Conservation (phyloP, 1,140 invertebrate genomes). For the Campoletis sonorensis region DNA sequence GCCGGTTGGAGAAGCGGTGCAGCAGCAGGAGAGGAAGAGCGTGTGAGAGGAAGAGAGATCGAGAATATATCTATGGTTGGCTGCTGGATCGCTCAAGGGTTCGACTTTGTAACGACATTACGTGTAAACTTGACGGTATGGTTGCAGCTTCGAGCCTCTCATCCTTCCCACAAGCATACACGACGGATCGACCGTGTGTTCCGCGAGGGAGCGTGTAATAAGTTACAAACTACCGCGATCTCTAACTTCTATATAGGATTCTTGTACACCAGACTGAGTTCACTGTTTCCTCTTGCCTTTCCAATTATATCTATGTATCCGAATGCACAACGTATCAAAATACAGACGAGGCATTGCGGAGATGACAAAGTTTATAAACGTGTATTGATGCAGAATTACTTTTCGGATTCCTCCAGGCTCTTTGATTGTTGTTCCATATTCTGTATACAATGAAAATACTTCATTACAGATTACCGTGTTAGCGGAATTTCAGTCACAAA, state of each 20-base stretch:
- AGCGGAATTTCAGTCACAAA: too few species aligned
- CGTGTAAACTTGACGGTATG: slow-evolving; percentile 25
- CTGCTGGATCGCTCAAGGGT: slow-evolving; percentile 17
- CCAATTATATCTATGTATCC: not conserved
- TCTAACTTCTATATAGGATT: slow-evolving; percentile 14
- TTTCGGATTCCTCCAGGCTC: not conserved
- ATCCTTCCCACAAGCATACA: not conserved
- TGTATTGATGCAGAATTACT: not conserved
- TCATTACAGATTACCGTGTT: too few species aligned
- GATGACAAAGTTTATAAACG: not conserved
- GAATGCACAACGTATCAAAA: not conserved
- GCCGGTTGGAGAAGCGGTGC: slow-evolving; percentile 3
- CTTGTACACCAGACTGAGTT: not conserved
- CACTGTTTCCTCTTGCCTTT: not conserved
- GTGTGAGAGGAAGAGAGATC: not conserved
- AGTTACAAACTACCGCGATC: slow-evolving; percentile 26
- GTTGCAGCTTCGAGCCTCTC: slow-evolving; percentile 12
- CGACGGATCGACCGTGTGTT: slow-evolving; percentile 17
- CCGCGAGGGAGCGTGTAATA: slow-evolving; percentile 25
- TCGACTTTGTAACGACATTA: slow-evolving; percentile 32
- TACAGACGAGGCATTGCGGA: not conserved
- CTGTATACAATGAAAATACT: not conserved
- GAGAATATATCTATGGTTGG: not conserved
- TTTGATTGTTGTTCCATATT: not conserved
- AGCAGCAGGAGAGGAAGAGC: not conserved